Percentiles rank a stretch among this genome's conserved stretches.
Conservation (phyloP, 2,113 vertebrate genomes). For the Polypterus senegalus region DNA sequence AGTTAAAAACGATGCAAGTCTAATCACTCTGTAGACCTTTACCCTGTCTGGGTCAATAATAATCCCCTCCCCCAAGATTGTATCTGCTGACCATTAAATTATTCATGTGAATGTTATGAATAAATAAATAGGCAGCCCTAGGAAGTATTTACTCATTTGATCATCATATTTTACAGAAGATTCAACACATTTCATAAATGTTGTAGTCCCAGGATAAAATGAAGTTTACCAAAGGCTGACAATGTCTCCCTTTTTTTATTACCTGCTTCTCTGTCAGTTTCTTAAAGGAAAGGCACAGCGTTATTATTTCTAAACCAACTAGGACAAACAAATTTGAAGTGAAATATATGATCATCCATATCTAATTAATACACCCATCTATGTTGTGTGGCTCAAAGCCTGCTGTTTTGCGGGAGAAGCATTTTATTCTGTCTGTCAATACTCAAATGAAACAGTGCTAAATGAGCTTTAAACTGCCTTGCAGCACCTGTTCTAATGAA, state of each 20-base stretch:
- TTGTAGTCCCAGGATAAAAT: conserved; percentile 29
- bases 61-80: conserved; percentile 25
- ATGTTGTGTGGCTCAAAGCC: conserved; percentile 12
- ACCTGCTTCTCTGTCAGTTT: no score
- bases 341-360: conserved; percentile 29
- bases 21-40: conserved; percentile 19
- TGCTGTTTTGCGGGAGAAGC: conserved; percentile 16
- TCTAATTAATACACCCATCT: conserved; percentile 31
- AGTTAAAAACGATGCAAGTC: no score
- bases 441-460: conserved; percentile 45
- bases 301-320: no score
- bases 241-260: no score
- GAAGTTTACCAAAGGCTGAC: conserved; percentile 35
- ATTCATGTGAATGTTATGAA: conserved; percentile 46
- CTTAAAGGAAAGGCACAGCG: no score
- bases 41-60: conserved; percentile 35
- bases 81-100: conserved; percentile 51
- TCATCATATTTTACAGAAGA: conserved; percentile 46
- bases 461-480: conserved; percentile 66
- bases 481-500: conserved; percentile 60
- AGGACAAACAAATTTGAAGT: no score
- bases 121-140: conserved; percentile 47
- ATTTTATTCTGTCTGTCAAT: conserved; percentile 46
- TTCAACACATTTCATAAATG: conserved; percentile 41
- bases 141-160: conserved; percentile 47